Evolutionary conservation across 2,113 vertebrate species (phyloP), one percentile per base, ranked within the genome.

Genomic region (Sinosuthora webbiana): DNA sequence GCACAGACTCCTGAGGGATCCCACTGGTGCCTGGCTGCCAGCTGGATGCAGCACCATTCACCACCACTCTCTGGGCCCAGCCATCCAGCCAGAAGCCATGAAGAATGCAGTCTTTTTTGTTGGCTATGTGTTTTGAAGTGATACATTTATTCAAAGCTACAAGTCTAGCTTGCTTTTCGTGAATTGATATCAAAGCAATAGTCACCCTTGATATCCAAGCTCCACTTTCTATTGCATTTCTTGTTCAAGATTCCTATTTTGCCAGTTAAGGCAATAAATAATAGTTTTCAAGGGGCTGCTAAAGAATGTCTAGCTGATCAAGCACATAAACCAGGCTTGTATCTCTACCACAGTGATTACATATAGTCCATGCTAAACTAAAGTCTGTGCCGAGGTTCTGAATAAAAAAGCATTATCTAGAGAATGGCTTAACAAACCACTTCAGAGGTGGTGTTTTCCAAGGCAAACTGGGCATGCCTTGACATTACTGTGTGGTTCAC

Each of bases 331-430:
- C 22, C 24, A 25, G 42, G 21, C 18, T 70, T 57, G 15, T 57
- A 18, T 39, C 31, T 30, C 56, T 85, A 15, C 11, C n/a, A 30
- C 27, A 85, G 20, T 10, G 31, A 75, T 2, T 20, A 28, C 31
- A 27, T 8, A 7, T 9, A 59, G 31, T 17, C 15, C 39, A 11
- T n/a, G 25, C 28, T 60, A 52, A 73, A 19, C 11, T 0, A 0
- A 75, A 37, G 10, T 25, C 62, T 57, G 10, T 12, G 10, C 31
- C 35, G 50, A 60, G 22, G 37, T 90, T 76, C 41, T 70, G 45
- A 62, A 44, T 47, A 27, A 78, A 39, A 69, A 75, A 52, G 6
- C 22, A 50, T 55, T 57, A 68, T 24, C 65, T 31, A 9, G 5
- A 3, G 21, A 33, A 33, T 16, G 21, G 11, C 33, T 86, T 50